A percentile compares a stretch with the other conserved stretches of the same genome.
These are phyloP conservation scores for Lagothrix lagotricha DNA, from an alignment of 2,797 vertebrate genomes.

Conservation along the genomic window DNA sequence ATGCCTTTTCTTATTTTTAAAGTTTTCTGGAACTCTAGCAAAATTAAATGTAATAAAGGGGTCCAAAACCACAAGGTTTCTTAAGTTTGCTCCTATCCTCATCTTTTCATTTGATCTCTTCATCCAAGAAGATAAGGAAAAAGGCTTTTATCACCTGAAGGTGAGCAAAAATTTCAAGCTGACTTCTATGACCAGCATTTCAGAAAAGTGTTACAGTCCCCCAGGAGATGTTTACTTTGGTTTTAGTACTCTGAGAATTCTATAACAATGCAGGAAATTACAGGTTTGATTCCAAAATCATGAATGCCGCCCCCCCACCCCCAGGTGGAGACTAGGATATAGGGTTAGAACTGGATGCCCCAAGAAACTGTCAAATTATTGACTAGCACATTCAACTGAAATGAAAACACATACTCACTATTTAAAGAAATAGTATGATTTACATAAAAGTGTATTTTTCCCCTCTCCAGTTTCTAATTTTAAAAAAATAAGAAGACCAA, in stretches of 20 bases:
- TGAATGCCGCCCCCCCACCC: background rate
- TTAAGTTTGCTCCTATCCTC: background rate
- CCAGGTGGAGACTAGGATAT: background rate
- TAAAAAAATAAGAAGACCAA: background rate
- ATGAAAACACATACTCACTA: background rate
- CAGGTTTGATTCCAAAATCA: background rate
- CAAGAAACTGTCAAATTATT: slow-evolving; percentile 8
- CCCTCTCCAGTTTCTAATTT: background rate
- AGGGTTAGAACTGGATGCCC: background rate
- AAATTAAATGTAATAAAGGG: slow-evolving; percentile 22
- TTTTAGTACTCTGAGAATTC: background rate
- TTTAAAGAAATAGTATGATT: background rate
- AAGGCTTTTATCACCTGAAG: background rate
- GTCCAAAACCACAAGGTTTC: background rate
- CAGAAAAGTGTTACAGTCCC: background rate
- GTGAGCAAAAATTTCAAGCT: slow-evolving; percentile 46
- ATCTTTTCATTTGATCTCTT: background rate
- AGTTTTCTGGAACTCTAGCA: background rate
- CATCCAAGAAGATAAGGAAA: background rate
- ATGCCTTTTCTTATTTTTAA: background rate
- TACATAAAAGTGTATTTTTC: background rate
- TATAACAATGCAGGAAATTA: background rate
- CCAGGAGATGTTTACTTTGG: background rate
- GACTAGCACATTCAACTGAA: background rate
- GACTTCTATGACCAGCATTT: slow-evolving; percentile 16